Base-by-base conservation (phyloP, 2,888 invertebrate species). In the Eristalis pertinax region DNA sequence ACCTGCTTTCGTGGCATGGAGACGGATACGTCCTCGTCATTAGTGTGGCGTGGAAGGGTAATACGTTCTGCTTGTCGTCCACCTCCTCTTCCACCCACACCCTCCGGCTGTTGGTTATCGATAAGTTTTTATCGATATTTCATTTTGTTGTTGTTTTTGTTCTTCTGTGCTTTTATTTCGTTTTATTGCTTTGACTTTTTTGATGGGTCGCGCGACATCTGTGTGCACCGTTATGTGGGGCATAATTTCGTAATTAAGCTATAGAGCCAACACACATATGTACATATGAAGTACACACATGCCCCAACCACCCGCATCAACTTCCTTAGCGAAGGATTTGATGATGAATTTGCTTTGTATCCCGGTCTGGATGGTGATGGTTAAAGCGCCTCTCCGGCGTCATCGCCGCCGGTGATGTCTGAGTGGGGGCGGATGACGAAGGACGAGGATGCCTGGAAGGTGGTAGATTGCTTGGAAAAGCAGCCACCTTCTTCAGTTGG, bases 71-170 rank as follows among this genome's bases (percentile, higher is more conserved):
- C n/a, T 7, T 32, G 32, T 32, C 50, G 43, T 15, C 43, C n/a
- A 15, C 43, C 43, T 19, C 19, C 50, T 1, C 50, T 1, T 19
- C 19, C 50, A 7, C 19, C 19, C 50, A 19, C 19, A 13, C 19
- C 19, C 50, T n/a, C 50, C 50, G 19, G 19, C 50, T 50, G 50
- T 19, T 64, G 43, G 80, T 72, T 80, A 75, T 72, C 76, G 76
- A 81, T 84, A 80, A 67, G 85, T 74, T 82, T 86, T 86, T 83
- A 86, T 86, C 67, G 83, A 78, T 72, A 82, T 77, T 81, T 32
- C 32, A 67, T 73, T 72, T 43, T 68, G 67, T n/a, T 60, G 63
- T 63, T 35, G 50, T 64, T 64, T 19, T 32, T 7, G 32, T 19
- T 60, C 4, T 60, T 63, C 29, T 65, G 56, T 63, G 62, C 62